Evolutionary conservation across 2,113 vertebrate species (phyloP).

Genomic region (Zosterops hypoxanthus): DNA sequence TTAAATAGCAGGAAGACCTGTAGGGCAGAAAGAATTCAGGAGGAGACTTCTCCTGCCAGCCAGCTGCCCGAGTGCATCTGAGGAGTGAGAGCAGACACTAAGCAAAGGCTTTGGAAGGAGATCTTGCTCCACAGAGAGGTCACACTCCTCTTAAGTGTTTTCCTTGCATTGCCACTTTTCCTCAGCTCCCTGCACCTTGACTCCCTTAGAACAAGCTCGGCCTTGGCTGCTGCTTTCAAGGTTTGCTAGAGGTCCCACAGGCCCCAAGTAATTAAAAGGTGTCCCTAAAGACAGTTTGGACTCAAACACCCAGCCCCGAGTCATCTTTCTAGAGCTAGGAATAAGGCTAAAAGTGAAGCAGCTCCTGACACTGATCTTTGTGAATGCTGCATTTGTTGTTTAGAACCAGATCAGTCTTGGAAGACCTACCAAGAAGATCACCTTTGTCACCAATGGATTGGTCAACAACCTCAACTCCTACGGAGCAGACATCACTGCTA

Average conservation of each 20-base stretch:
- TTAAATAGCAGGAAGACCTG: neutral
- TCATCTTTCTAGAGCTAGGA: no score
- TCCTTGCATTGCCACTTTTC: no score
- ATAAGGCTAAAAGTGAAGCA: no score
- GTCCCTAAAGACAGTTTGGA: neutral
- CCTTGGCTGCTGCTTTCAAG: neutral
- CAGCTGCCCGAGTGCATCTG: accelerated
- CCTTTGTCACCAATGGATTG: neutral
- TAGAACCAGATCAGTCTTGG: neutral
- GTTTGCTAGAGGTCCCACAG: neutral
- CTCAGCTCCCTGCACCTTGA: neutral
- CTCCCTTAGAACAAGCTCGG: neutral
- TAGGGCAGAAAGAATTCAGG: neutral
- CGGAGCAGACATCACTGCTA: neutral
- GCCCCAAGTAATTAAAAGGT: accelerated
- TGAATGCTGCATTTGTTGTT: neutral
- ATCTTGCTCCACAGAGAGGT: neutral
- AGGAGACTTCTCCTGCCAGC: neutral
- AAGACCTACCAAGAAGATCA: neutral
- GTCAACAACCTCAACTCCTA: neutral
- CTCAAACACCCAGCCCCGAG: no score
- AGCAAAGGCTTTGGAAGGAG: neutral
- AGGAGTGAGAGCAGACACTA: neutral
- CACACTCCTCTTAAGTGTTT: accelerated
- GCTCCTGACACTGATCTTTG: neutral